Conservation (phyloP, 1,140 invertebrate genomes). For the Aphelenchoides besseyi region DNA sequence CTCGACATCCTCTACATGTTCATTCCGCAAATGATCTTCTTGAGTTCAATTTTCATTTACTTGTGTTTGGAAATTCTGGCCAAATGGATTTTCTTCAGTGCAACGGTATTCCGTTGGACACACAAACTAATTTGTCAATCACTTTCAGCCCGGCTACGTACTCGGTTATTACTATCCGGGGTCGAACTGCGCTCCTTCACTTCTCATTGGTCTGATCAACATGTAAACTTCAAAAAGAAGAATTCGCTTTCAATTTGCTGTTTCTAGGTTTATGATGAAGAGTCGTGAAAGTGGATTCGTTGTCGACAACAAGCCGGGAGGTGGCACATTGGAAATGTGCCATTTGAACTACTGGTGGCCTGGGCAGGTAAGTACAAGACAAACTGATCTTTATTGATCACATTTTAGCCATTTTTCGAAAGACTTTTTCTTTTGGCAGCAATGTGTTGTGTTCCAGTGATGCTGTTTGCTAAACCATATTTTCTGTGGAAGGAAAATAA, state of each 20-base stretch:
- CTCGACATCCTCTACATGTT: constrained; percentile 82
- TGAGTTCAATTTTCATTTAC: constrained; percentile 85
- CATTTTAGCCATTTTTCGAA: constrained; percentile 68
- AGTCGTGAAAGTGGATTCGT: constrained; percentile 48
- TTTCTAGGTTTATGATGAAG: constrained; percentile 49
- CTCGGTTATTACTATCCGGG: constrained; percentile 58
- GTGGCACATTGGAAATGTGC: constrained; percentile 24
- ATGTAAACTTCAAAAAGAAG: constrained; percentile 68
- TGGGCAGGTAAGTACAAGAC: constrained; percentile 59
- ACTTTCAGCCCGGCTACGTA: constrained; percentile 64
- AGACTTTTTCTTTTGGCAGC: constrained; percentile 73
- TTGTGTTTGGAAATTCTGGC: constrained; percentile 81
- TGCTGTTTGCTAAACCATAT: constrained; percentile 86
- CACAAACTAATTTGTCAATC: too few species aligned
- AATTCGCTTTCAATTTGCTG: neutral
- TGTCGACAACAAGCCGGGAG: constrained; percentile 12
- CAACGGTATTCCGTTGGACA: too few species aligned
- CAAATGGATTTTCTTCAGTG: constrained; percentile 79
- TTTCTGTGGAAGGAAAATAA: constrained; percentile 56
- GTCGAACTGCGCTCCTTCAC: constrained; percentile 68
- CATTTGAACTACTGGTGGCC: constrained; percentile 61
- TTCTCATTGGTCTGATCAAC: constrained; percentile 70
- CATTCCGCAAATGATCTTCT: constrained; percentile 86
- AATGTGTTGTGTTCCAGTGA: constrained; percentile 81
- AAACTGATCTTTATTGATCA: too few species aligned